These are phyloP conservation scores for Glyphotaelius pellucidus DNA, from an alignment of 2,888 invertebrate genomes.

Conservation along the genomic window DNA sequence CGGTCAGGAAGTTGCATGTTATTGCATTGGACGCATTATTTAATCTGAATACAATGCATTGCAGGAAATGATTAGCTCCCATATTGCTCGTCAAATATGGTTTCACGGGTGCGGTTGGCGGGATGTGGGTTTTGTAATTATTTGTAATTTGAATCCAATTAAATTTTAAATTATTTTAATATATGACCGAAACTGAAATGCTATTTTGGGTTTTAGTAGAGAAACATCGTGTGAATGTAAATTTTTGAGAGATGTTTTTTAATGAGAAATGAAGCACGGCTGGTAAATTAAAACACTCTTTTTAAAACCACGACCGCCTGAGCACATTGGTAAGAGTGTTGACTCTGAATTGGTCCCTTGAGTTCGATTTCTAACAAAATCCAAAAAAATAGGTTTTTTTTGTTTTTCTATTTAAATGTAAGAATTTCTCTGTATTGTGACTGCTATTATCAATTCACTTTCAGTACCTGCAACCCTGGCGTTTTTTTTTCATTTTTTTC, in stretches of 20 bases:
- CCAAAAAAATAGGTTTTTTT: too few relatives aligned
- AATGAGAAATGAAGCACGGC: background rate
- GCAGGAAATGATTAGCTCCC: background rate
- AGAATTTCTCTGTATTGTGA: too few relatives aligned
- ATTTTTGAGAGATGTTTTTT: background rate
- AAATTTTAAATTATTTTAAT: background rate
- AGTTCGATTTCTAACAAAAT: too few relatives aligned
- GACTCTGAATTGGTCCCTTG: too few relatives aligned
- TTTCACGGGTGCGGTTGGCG: background rate
- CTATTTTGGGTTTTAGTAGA: background rate
- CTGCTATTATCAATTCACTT: too few relatives aligned
- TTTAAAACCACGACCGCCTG: background rate
- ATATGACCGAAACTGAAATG: background rate
- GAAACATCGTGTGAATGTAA: background rate
- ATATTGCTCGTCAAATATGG: conserved; percentile 2
- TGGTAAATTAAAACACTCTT: background rate
- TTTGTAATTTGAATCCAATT: background rate
- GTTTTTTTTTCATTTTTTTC: too few relatives aligned
- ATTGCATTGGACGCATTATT: background rate
- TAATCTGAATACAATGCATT: conserved; percentile 8
- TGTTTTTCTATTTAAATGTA: too few relatives aligned
- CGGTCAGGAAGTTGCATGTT: background rate
- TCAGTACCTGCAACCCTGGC: too few relatives aligned
- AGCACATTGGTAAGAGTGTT: too few relatives aligned
- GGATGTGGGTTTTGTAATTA: background rate